Evolutionary conservation across 2,113 vertebrate species (phyloP).

Genomic region (Tragelaphus strepsiceros): DNA sequence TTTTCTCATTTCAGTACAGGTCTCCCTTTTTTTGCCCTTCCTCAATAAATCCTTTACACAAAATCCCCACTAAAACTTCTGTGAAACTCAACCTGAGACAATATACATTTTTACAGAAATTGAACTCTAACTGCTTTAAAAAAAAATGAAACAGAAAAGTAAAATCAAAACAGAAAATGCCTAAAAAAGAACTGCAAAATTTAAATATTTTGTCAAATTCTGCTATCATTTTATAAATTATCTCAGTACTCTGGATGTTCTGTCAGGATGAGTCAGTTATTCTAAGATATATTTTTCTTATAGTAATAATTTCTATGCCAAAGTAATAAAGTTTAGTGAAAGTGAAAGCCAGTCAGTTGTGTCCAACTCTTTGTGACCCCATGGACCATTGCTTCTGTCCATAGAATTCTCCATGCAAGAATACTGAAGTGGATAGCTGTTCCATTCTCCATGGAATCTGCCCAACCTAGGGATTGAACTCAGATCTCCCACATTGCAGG

Average conservation of each 20-base stretch:
- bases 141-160: neutral
- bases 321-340: neutral
- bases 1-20: neutral
- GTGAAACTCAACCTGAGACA: neutral
- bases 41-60: neutral
- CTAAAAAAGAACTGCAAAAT: neutral
- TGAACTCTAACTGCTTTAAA: neutral
- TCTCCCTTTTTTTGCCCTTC: neutral
- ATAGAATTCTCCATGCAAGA: neutral
- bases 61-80: neutral
- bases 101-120: neutral
- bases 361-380: neutral
- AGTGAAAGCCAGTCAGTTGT: neutral
- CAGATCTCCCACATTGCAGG: neutral
- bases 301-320: neutral
- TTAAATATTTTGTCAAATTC: neutral
- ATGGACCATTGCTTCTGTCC: neutral
- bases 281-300: neutral
- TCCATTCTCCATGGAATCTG: neutral
- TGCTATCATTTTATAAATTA: neutral
- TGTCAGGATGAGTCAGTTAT: neutral
- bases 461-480: neutral
- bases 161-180: neutral
- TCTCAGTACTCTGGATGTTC: neutral
- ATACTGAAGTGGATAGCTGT: neutral